Evolutionary conservation across 1,140 invertebrate species (phyloP), one percentile per base, ranked within the genome.

Genomic region (Maniola jurtina): DNA sequence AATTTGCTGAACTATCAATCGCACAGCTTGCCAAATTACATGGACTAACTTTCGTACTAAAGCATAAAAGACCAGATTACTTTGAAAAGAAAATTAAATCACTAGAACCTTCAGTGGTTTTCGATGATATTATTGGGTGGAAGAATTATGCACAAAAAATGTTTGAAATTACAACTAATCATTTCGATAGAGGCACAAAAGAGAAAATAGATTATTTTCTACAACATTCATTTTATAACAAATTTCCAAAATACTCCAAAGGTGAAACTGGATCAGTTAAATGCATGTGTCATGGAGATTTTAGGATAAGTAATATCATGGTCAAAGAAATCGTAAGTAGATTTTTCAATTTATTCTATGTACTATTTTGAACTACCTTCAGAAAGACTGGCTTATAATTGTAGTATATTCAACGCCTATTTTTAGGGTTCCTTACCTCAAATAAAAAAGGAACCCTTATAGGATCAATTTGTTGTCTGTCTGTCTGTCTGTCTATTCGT

Each of bases 21-120:
- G 34, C 72, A 62, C 61, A 75, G 45, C 48, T 81, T 9, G 79
- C 76, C 10, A 79, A 64, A 63, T 77, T 81, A n/a, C 79, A 79
- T 11, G 68, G 64, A 10, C 36, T 80, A 38, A 66, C 72, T 6
- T 75, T 79, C 42, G 68, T 70, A 7, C 38, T 72, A 57, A 47
- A 77, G 52, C 47, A 65, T 34, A 73, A 66, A 58, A 62, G 56
- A 15, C 62, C 57, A 9, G 58, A 75, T 33, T 73, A 69, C 68
- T 73, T 73, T 34, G 35, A 73, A 33, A 62, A 54, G 4, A 70
- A 70, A 61, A 71, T 71, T 36, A 60, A 64, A 64, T 15, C 15
- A 14, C 36, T 50, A 5, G 61, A 68, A 36, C 10, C 33, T 54
- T 6, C 14, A 15, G 15, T 62, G 13, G 5, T 47, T 25, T 54